A percentile compares a stretch with the other conserved stretches of the same genome.
Conservation (phyloP, 53 echinoderm and acorn worm species). For the Patiria pectinifera region DNA sequence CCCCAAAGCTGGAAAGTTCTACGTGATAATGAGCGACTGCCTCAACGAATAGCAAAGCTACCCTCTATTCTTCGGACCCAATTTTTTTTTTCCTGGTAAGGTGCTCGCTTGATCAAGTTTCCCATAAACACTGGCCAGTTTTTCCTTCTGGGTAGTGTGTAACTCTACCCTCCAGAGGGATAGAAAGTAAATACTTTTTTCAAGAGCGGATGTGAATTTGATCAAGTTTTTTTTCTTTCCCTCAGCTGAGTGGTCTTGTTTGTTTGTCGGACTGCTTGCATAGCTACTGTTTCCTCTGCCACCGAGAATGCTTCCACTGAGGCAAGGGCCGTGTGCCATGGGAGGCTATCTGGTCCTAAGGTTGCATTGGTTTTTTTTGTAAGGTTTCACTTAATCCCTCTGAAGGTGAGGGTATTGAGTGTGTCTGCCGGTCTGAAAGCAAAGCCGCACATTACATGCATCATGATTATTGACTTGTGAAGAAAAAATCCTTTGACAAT, state of each 20-base stretch:
- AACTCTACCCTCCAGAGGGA: constrained; percentile 36
- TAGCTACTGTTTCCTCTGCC: background rate
- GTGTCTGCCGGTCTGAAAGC: background rate
- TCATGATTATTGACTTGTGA: background rate
- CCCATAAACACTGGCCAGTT: constrained; percentile 18
- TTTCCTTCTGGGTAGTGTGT: constrained; percentile 19
- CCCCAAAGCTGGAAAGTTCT: background rate
- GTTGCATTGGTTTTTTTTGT: background rate
- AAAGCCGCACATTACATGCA: background rate
- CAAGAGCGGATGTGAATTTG: constrained; percentile 1
- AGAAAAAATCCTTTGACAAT: background rate
- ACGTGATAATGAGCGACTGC: background rate
- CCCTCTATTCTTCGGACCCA: background rate
- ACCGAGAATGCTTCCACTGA: background rate
- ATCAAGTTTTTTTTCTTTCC: background rate
- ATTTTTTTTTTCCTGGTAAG: background rate
- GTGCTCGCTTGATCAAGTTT: constrained; percentile 34
- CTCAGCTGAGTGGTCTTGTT: background rate
- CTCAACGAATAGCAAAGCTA: background rate
- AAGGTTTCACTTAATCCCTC: background rate
- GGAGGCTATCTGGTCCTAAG: background rate
- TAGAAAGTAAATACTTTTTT: constrained; percentile 7
- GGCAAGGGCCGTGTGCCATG: background rate
- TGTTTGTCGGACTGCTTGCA: background rate
- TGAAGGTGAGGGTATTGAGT: background rate